Evolutionary conservation across 2,888 invertebrate genomes (phyloP).

Genomic region (Phasia obesa): DNA sequence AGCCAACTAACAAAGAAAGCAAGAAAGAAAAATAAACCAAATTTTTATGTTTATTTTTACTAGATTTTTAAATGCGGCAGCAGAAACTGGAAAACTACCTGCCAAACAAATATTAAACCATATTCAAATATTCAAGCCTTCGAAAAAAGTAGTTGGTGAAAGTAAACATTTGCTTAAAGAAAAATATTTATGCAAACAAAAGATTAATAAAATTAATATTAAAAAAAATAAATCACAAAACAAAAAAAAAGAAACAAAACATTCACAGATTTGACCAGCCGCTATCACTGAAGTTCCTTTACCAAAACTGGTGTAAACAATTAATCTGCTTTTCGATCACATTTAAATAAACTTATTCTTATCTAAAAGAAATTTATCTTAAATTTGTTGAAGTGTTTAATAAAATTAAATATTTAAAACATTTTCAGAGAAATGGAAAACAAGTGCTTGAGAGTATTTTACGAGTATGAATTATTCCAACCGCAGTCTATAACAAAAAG

Average conservation of each 20-base stretch:
- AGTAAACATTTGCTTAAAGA: constrained; percentile 40
- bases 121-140: constrained; percentile 1
- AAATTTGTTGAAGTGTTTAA: constrained; percentile 12
- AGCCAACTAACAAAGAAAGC: constrained; percentile 9
- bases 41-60: neutral
- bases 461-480: neutral
- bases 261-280: neutral
- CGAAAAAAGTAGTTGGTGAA: constrained; percentile 27
- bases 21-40: constrained; percentile 14
- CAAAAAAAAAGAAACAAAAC: constrained; percentile 11
- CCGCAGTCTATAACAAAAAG: constrained; percentile 46
- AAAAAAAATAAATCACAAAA: constrained; percentile 24
- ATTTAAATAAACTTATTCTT: neutral
- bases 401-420: constrained; percentile 56
- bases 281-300: neutral
- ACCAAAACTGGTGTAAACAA: neutral
- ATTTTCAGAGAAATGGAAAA: constrained; percentile 1
- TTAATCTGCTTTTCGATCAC: neutral
- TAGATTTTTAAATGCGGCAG: neutral
- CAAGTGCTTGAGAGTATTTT: neutral
- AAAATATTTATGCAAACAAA: constrained; percentile 51
- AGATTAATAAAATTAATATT: neutral
- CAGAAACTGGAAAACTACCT: constrained; percentile 34
- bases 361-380: neutral
- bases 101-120: constrained; percentile 12